Evolutionary conservation across 2,113 vertebrate species (phyloP).

Genomic region (Callopanchax toddi): DNA sequence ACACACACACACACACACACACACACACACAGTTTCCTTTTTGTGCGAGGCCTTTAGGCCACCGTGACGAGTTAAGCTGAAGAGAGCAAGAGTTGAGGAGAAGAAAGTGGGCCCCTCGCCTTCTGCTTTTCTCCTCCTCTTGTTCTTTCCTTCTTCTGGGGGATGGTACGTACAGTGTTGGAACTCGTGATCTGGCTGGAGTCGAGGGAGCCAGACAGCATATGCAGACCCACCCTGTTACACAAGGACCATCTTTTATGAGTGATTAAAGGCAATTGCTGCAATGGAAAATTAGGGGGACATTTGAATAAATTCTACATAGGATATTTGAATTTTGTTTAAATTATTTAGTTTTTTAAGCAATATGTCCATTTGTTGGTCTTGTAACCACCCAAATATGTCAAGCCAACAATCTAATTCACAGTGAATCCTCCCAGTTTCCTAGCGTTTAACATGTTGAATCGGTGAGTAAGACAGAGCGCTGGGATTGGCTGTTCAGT

Average conservation of each 20-base stretch:
- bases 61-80: slow-evolving; percentile 12
- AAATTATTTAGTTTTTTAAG: background rate
- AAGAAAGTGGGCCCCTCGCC: slow-evolving; percentile 34
- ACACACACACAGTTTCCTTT: slow-evolving; percentile 32
- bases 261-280: slow-evolving; percentile 1
- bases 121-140: slow-evolving; percentile 46
- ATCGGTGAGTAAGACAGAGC: background rate
- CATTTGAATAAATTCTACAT: background rate
- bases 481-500: background rate
- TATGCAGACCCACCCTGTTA: slow-evolving; percentile 50
- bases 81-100: slow-evolving; percentile 26
- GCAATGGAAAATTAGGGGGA: slow-evolving; percentile 5
- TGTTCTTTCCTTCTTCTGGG: slow-evolving; percentile 51
- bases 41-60: slow-evolving; percentile 37
- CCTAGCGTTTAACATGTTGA: background rate
- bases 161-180: slow-evolving; percentile 59
- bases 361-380: background rate
- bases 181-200: slow-evolving; percentile 61
- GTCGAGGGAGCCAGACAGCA: slow-evolving; percentile 39
- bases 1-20: slow-evolving; percentile 10
- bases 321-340: background rate
- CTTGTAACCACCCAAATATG: background rate
- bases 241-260: slow-evolving; percentile 19
- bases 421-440: too few species aligned
- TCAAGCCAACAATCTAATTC: background rate